Evolutionary conservation across 2,113 vertebrate species (phyloP), one percentile per base, ranked within the genome.

Genomic region (Phaethon lepturus): DNA sequence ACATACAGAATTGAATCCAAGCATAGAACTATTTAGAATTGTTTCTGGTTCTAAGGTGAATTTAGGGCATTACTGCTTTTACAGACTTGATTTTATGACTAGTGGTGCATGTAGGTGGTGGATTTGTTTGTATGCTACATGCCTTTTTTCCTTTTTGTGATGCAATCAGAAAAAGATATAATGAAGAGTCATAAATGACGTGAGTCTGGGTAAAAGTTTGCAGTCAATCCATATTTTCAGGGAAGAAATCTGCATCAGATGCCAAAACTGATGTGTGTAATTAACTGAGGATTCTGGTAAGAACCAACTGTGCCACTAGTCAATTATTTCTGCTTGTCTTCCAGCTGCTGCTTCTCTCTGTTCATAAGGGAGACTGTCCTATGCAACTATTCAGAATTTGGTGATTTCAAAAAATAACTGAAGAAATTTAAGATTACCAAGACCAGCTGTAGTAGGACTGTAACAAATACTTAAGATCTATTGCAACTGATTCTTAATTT

Each of bases 261-360:
- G 97, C 98, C 97, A 98, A 97, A 98, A 98, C 78, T 95, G 90
- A 98, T 97, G 85, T 17, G 3, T 95, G 86, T 96, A 97, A 98
- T 97, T 97, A 98, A 98, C 93, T 90, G 88, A 97, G 91, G 91
- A 97, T 97, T 96, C 97, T 98, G 97, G 97, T 98, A 97, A 98
- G 97, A 97, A 97, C 50, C 86, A 97, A 97, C 93, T 96, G 94
- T 95, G 94, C 91, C 95, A 98, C 95, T 93, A 97, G 94, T 95
- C 96, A 97, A 97, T 98, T 98, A 96, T 96, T 97, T 98, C 92
- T 63, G 91, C 88, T 76, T 93, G 55, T 94, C 78, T 96, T 97
- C 94, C 97, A 98, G 97, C 97, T 98, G 98, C 35, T 75, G 55
- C 87, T 97, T 97, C 78, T 86, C 33, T 94, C 88, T 95, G 52